A percentile compares a stretch with the other conserved stretches of the same genome.
Conservation (phyloP, 1,140 invertebrate species). For the Brachionus rubens region DNA sequence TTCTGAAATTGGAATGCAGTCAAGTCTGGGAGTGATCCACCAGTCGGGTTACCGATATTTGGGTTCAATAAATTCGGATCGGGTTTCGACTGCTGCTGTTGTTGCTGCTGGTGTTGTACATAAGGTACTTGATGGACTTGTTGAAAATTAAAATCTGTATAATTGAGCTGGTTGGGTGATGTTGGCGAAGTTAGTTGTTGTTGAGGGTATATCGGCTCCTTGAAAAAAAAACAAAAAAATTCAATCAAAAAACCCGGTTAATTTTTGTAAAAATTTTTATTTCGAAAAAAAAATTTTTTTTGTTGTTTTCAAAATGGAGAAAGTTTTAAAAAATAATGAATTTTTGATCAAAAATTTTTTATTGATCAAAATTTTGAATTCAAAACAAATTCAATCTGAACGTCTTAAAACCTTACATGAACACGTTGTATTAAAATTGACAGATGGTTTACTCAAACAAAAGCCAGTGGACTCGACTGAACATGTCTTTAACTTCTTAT, state of each 20-base stretch:
- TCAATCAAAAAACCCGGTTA: neutral
- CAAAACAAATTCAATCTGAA: neutral
- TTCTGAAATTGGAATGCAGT: conserved; percentile 43
- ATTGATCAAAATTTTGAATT: conserved; percentile 13
- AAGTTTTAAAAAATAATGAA: conserved; percentile 2
- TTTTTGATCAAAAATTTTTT: conserved; percentile 24
- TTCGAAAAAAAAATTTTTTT: neutral
- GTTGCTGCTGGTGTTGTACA: neutral
- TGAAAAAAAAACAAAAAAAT: neutral
- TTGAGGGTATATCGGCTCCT: too few relatives aligned
- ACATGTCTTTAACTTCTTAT: too few relatives aligned
- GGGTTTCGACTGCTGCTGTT: neutral
- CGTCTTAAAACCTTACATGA: neutral
- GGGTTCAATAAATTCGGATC: neutral
- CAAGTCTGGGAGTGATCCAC: conserved; percentile 40
- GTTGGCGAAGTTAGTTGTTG: neutral
- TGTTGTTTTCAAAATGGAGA: neutral
- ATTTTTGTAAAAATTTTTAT: neutral
- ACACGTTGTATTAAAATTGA: neutral
- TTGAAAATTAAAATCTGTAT: neutral
- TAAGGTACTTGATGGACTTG: neutral
- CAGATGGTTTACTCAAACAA: neutral
- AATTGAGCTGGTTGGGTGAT: too few relatives aligned
- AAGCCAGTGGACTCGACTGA: too few relatives aligned
- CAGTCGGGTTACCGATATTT: neutral